A percentile compares a stretch with the other conserved stretches of the same genome.
Evolutionary conservation across 30 jellyfish, hydroid and myxozoan species (phyloP).

Genomic region (Turritopsis dohrnii): DNA sequence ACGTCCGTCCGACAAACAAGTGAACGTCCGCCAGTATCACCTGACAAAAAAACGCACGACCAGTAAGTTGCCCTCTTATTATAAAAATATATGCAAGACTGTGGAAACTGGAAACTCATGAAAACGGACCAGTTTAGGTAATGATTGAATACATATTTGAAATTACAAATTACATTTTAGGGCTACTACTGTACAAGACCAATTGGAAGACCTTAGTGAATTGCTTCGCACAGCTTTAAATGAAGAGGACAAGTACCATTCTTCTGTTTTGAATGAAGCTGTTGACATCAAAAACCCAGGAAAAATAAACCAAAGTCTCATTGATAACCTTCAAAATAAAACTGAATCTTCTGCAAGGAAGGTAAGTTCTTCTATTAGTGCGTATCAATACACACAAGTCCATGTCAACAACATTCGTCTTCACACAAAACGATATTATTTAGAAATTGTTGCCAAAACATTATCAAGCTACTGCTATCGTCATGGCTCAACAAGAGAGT

Average conservation of each 20-base stretch:
- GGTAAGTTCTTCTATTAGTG: slow-evolving; percentile 4
- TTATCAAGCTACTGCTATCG: slow-evolving; percentile 39
- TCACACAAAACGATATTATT: neutral
- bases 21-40: slow-evolving; percentile 2
- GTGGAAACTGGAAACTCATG: no score
- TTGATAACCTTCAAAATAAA: slow-evolving; percentile 49
- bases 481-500: slow-evolving; percentile 32
- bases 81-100: no score
- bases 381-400: no score
- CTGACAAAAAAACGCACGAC: neutral
- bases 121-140: neutral
- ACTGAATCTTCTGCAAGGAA: slow-evolving; percentile 37
- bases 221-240: slow-evolving; percentile 75
- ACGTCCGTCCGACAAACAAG: neutral
- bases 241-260: slow-evolving; percentile 58
- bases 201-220: slow-evolving; percentile 66
- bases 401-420: neutral
- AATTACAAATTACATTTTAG: slow-evolving; percentile 32
- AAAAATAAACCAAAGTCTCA: slow-evolving; percentile 48
- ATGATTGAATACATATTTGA: neutral
- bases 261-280: slow-evolving; percentile 20
- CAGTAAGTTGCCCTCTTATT: neutral
- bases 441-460: slow-evolving; percentile 23
- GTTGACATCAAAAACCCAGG: slow-evolving; percentile 62
- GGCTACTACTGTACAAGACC: slow-evolving; percentile 72